phyloP scores from a whole-genome alignment of 1,140 invertebrate species.

The Aradophagus sp. region DNA sequence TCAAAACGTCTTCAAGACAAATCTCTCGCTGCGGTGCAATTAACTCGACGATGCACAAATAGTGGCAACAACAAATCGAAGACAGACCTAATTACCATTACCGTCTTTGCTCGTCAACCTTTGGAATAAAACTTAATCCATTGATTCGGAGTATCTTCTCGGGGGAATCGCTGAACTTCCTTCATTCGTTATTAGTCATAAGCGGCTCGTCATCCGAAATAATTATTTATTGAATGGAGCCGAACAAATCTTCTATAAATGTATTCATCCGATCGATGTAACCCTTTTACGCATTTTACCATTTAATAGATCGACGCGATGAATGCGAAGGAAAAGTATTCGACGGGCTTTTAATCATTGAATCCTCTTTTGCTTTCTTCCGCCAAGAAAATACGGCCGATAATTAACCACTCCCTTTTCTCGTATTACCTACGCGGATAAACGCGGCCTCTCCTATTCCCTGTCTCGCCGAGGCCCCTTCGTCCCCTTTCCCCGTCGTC shows the following conservation, averaged over 20 bases:
- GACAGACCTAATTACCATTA: too few species aligned
- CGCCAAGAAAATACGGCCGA: slow-evolving; percentile 45
- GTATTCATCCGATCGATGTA: slow-evolving; percentile 27
- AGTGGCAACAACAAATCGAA: too few species aligned
- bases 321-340: slow-evolving; percentile 33
- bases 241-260: slow-evolving; percentile 13
- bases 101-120: slow-evolving; percentile 1
- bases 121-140: slow-evolving; percentile 10
- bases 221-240: slow-evolving; percentile 29
- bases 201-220: slow-evolving; percentile 23
- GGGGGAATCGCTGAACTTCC: slow-evolving; percentile 10
- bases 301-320: slow-evolving; percentile 32
- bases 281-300: slow-evolving; percentile 35
- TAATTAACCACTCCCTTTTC: slow-evolving; percentile 57
- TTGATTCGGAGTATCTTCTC: slow-evolving; percentile 4
- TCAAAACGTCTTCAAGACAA: too few species aligned
- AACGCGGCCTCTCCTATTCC: slow-evolving; percentile 45
- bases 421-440: slow-evolving; percentile 55
- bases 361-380: slow-evolving; percentile 31
- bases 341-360: slow-evolving; percentile 20
- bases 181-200: slow-evolving; percentile 15
- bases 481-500: slow-evolving; percentile 8
- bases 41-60: too few species aligned
- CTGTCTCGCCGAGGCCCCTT: slow-evolving; percentile 15
- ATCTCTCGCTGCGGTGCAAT: too few species aligned